Conservation (phyloP, 2,797 vertebrate species). For the Enteromius unitaeniatus region DNA sequence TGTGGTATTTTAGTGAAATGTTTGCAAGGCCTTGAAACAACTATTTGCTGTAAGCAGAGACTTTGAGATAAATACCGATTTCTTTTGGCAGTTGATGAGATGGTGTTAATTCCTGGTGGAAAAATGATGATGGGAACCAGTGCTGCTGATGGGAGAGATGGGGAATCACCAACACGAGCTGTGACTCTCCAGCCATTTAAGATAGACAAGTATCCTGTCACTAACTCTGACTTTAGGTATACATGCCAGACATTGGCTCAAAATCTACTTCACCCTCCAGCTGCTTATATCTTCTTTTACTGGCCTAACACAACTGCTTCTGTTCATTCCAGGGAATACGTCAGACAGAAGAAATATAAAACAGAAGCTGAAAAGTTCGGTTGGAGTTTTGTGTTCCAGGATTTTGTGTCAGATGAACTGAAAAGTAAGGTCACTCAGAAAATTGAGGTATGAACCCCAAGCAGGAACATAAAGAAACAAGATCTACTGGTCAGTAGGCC, state of each 20-base stretch:
- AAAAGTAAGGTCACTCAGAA: constrained; percentile 88
- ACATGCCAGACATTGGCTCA: background rate
- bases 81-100: constrained; percentile 43
- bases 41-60: background rate
- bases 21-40: background rate
- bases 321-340: constrained; percentile 84
- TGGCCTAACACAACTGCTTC: background rate
- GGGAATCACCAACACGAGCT: constrained; percentile 76
- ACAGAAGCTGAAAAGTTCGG: constrained; percentile 92
- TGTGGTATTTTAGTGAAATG: background rate
- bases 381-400: constrained; percentile 98
- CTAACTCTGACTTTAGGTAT: constrained; percentile 91
- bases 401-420: constrained; percentile 88
- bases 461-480: background rate
- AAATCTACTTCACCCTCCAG: background rate
- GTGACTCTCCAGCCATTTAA: constrained; percentile 79
- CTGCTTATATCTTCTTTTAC: background rate
- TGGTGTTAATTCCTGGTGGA: constrained; percentile 83
- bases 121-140: constrained; percentile 82
- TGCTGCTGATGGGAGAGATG: constrained; percentile 77
- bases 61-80: background rate
- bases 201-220: constrained; percentile 87
- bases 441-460: constrained; percentile 80
- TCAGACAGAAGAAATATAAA: constrained; percentile 87
- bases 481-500: background rate